Evolutionary conservation across 2,113 vertebrate genomes (phyloP), one percentile per base, ranked within the genome.

Genomic region (Patagioenas fasciata): DNA sequence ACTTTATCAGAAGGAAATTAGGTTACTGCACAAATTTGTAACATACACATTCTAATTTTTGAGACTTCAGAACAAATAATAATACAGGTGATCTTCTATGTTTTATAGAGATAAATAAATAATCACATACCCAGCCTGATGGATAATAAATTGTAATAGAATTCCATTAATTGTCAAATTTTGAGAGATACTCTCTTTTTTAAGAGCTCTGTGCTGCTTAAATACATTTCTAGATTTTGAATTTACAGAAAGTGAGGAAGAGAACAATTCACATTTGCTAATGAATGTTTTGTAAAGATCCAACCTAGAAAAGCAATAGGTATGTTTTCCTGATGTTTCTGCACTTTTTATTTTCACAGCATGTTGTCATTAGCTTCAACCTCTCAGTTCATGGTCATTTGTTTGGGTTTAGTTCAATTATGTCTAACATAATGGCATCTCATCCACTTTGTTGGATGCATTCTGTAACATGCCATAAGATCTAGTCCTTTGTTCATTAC

Each of bases 361-460:
- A 44, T 80, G 66, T 57, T 42, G 5, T 77, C 82, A 84, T 73
- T 86, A 85, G 34, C 60, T 95, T 89, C 4, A 6, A 1, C 50
- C 19, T 69, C 89, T 89, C 60, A 40, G 40, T 93, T 92, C 64
- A 51, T 69, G 47, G 54, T 81, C 28, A 85, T 84, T 95, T 84
- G 11, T 95, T 88, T 93, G 60, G 20, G 15, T 62, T 93, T 89
- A 38, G 20, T 81, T 93, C 88, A 81, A 47, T 74, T 74, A 78
- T 69, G 57, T 86, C 51, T 90, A 80, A 82, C 8, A 65, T 69
- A 86, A 93, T 72, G 36, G 13, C 44, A 71, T 24, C 20, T 91
- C 66, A 61, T 53, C 71, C 73, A 38, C 72, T 88, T 82, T 85
- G 38, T 56, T 94, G 77, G 64, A 54, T 81, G 72, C 56, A 75